A percentile compares a stretch with the other conserved stretches of the same genome.
Evolutionary conservation across 2,888 invertebrate genomes (phyloP).

Genomic region (Diaphora mendica): DNA sequence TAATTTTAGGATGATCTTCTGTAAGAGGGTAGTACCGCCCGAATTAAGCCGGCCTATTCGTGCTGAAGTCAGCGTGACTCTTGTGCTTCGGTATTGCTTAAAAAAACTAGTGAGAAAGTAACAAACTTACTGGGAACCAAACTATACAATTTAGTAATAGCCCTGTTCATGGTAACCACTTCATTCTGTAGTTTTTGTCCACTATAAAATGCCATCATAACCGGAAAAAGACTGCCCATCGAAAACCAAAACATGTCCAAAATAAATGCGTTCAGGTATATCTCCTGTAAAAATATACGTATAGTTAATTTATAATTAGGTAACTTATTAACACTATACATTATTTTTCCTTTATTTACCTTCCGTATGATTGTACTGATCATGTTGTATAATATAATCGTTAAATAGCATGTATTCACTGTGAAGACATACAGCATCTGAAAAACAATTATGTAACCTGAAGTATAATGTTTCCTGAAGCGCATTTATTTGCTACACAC

Average conservation of each 20-base stretch:
- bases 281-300: not conserved
- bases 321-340: not conserved
- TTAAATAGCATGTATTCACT: not conserved
- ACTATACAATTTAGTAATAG: not conserved
- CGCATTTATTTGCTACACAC: too few relatives aligned
- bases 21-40: too few relatives aligned
- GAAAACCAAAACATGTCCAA: not conserved
- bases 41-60: too few relatives aligned
- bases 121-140: slow-evolving; percentile 3
- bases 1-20: too few relatives aligned
- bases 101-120: too few relatives aligned
- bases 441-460: not conserved
- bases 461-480: too few relatives aligned
- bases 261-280: not conserved
- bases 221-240: not conserved
- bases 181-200: slow-evolving; percentile 9
- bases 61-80: too few relatives aligned
- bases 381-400: not conserved
- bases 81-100: too few relatives aligned
- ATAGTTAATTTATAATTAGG: not conserved
- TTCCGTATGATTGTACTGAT: not conserved
- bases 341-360: not conserved
- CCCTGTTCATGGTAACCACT: not conserved
- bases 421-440: not conserved
- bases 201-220: not conserved